phyloP scores from a whole-genome alignment of 1,140 invertebrate species.

The Tribolium castaneum region DNA sequence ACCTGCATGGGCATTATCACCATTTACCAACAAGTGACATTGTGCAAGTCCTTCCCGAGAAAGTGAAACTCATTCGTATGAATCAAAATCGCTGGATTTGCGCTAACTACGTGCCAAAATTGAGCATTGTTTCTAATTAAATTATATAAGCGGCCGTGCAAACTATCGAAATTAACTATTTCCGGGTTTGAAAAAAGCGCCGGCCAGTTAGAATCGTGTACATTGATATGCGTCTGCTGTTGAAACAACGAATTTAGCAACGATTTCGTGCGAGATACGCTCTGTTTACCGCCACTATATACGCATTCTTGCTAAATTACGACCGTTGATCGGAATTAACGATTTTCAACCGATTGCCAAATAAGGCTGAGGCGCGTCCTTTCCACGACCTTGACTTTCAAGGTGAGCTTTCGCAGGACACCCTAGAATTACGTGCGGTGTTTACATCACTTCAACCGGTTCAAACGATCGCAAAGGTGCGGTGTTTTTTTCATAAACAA shows the following conservation, averaged over 20 bases:
- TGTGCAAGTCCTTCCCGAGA: constrained; percentile 11
- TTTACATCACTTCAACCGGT: constrained; percentile 31
- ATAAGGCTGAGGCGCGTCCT: constrained; percentile 19
- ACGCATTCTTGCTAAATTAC: constrained; percentile 31
- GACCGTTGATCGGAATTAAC: background rate
- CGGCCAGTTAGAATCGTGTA: constrained; percentile 4
- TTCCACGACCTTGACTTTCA: constrained; percentile 28
- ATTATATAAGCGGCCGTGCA: background rate
- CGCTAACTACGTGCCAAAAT: constrained; percentile 10
- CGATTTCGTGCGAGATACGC: constrained; percentile 31
- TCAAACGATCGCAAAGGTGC: background rate
- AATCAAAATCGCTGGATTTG: constrained; percentile 1
- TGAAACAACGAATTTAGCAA: constrained; percentile 32
- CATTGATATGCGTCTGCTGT: constrained; percentile 25
- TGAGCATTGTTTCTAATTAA: constrained; percentile 23
- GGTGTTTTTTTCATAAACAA: background rate
- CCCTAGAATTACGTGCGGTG: constrained; percentile 5
- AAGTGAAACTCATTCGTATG: constrained; percentile 19
- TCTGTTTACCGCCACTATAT: constrained; percentile 13
- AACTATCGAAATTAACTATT: background rate
- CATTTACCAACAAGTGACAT: constrained; percentile 13
- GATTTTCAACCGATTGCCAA: background rate
- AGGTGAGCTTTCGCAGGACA: constrained; percentile 27
- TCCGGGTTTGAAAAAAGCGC: constrained; percentile 1
- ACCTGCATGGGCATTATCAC: constrained; percentile 15